Base-by-base conservation (phyloP, 2,797 vertebrate genomes). In the Dendrocincla fuliginosa region DNA sequence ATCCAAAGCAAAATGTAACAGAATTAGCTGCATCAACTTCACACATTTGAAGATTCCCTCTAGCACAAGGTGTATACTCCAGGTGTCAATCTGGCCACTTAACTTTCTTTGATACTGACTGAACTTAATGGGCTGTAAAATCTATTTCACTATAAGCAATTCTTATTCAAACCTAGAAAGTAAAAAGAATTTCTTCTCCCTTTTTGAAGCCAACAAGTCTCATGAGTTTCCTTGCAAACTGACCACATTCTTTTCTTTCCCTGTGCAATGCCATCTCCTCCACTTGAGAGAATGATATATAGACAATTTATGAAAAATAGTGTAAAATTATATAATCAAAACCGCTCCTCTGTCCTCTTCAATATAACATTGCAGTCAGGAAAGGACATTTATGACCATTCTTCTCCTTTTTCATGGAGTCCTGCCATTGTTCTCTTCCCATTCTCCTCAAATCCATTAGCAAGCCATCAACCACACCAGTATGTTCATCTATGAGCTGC, bases 121-220 rank as follows among this genome's bases (percentile, higher is more conserved):
- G 81, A 84, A 89, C 50, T 93, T 90, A 95, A 95, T 87, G 67
- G 78, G 55, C 78, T 87, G 52, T 84, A 92, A 95, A 96, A 89
- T 82, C 70, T 90, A 37, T 89, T 93, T 84, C 74, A 73, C 59
- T 87, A 92, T 59, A 87, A 92, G 84, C 63, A 93, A 76, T 87
- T 89, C 89, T 82, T 79, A 71, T 42, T 82, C 61, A 92, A 91
- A 89, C 17, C 9, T 44, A 76, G 47, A 63, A 90, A 35, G n/a
- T 25, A 76, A 92, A 92, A 92, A 59, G 65, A 63, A 81, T 90
- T 90, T 89, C 16, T 82, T 84, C 67, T 84, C n/a, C 35, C 11
- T 25, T 92, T 93, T 61, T 84, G 55, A 92, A 89, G 84, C n/a
- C 63, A 89, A 81, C 55, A 64, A 84, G 32, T 59, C 55, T 25